Evolutionary conservation across 2,888 invertebrate genomes (phyloP), one percentile per base, ranked within the genome.

Genomic region (Chelonus formosanus): DNA sequence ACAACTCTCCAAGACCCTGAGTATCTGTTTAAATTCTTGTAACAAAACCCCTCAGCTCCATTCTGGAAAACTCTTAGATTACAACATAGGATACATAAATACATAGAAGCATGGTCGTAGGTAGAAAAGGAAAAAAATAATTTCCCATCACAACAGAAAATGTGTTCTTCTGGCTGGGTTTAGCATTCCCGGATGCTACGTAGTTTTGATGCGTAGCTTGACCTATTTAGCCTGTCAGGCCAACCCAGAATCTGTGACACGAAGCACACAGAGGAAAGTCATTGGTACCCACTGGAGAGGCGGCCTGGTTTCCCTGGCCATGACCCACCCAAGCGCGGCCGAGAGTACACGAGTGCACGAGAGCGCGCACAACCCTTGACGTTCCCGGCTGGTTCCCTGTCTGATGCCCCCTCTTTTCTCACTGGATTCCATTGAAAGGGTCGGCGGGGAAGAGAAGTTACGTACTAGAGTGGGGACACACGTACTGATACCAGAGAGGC

Each of bases 241-340:
- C 62, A 63, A 68, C 68, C 68, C 59, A 65, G 63, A 68, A 68
- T 67, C 56, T 47, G 54, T 66, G 63, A 62, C 56, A 55, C 63
- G 35, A 8, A 10, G 31, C 8, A 36, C 8, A 35, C 45, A 63
- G 60, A 47, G 58, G 40, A 63, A 65, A 70, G 72, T 69, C 63
- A 60, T 65, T 55, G 57, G 45, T 59, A 59, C 57, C 67, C 67
- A 66, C 67, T 67, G 65, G 70, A 70, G 75, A 73, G 78, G 70
- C 78, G 81, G 76, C 82, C 82, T 77, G 79, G 73, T 81, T 82
- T 81, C 75, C 76, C 78, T 82, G 82, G 79, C 82, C 82, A 73
- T 83, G 82, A 82, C 82, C 82, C 81, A 62, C 52, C 54, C 65
- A 20, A 79, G 76, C 77, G 78, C 73, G 73, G 72, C 70, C 74